Percentiles rank a stretch among this genome's conserved stretches.
phyloP scores from a whole-genome alignment of 2,113 vertebrate species.

The Solea senegalensis region DNA sequence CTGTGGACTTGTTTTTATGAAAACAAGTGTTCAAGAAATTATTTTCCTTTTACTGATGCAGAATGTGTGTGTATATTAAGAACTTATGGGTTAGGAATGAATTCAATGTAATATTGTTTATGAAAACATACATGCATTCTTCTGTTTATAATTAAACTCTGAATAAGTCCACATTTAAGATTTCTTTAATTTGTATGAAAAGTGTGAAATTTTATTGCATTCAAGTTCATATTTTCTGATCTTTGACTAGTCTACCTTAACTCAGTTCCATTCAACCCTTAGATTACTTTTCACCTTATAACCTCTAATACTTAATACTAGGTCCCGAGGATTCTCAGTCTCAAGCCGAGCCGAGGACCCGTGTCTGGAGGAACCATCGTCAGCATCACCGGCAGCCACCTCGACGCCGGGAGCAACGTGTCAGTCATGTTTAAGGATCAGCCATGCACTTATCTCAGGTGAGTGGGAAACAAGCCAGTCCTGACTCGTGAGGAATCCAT shows the following conservation, averaged over 20 bases:
- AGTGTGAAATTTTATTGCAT: no score
- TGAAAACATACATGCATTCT: no score
- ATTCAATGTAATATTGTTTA: no score
- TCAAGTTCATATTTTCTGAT: no score
- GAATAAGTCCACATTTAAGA: not conserved
- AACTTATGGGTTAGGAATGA: no score
- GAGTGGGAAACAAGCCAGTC: conserved; percentile 37
- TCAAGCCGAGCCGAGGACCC: conserved; percentile 90
- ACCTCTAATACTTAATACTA: conserved; percentile 57
- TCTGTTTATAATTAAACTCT: no score
- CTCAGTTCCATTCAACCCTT: not conserved
- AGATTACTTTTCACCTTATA: conserved; percentile 7
- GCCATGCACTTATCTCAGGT: conserved; percentile 94
- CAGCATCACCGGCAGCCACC: conserved; percentile 94
- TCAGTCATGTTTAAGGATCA: conserved; percentile 92
- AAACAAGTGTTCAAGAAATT: not conserved
- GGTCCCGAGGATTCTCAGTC: conserved; percentile 87
- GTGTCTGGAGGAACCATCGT: conserved; percentile 95
- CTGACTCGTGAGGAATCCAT: conserved; percentile 49
- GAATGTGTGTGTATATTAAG: no score
- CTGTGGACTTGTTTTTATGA: not conserved
- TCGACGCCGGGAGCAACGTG: conserved; percentile 95
- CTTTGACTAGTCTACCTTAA: no score
- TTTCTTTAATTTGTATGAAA: not conserved
- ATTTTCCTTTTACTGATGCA: no score